Percentiles rank a stretch among this genome's conserved stretches.
Conservation (phyloP, 2,888 invertebrate genomes). For the Agonopterix subpropinquella region DNA sequence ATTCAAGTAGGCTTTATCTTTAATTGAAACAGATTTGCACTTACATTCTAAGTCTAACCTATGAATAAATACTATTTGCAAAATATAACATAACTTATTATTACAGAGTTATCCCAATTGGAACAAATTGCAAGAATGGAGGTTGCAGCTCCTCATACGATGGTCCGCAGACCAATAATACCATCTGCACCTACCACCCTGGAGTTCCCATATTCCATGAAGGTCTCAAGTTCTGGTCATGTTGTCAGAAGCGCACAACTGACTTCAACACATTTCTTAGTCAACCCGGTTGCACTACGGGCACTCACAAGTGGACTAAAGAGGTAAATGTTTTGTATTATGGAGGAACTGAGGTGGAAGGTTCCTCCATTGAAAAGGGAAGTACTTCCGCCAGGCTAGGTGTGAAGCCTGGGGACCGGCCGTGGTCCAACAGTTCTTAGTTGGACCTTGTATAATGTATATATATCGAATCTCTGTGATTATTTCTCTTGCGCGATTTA, state of each 20-base stretch:
- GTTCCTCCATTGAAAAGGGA: no score
- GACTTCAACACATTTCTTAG: conserved; percentile 95
- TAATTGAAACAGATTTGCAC: no score
- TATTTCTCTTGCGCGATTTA: no score
- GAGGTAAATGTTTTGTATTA: conserved; percentile 72
- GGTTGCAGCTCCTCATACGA: conserved; percentile 84
- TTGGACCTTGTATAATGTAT: no score
- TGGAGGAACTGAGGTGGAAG: no score
- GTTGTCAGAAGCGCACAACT: conserved; percentile 93
- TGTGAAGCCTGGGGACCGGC: no score
- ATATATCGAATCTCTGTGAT: no score
- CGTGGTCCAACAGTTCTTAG: no score
- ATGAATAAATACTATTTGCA: no score
- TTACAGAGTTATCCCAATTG: conserved; percentile 68
- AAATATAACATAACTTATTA: neutral
- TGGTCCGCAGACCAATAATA: conserved; percentile 77
- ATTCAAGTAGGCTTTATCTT: no score
- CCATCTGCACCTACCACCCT: conserved; percentile 86
- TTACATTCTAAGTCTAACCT: no score
- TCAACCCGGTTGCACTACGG: conserved; percentile 92
- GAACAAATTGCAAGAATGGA: conserved; percentile 90
- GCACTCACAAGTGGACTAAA: conserved; percentile 90
- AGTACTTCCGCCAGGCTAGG: no score
- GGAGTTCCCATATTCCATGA: conserved; percentile 97
- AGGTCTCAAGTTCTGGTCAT: conserved; percentile 98